Conservation (phyloP, 2,113 vertebrate species). For the Eublepharis macularius region DNA sequence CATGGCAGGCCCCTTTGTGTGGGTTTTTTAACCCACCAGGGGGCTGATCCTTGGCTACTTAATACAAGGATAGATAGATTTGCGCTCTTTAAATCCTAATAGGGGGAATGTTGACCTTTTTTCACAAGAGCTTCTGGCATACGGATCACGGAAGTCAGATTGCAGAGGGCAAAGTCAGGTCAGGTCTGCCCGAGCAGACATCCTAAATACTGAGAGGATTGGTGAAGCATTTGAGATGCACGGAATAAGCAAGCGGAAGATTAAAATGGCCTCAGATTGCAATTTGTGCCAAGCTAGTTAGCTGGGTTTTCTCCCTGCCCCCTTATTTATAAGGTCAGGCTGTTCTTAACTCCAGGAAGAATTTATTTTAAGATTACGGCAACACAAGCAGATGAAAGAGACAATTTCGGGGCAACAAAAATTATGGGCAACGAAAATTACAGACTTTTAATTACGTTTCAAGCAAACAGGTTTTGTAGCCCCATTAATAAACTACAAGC, state of each 20-base stretch:
- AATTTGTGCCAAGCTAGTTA: slow-evolving; percentile 19
- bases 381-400: background rate
- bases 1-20: no score
- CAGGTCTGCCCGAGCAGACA: background rate
- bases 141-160: background rate
- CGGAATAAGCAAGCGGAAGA: slow-evolving; percentile 30
- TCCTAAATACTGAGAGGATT: background rate
- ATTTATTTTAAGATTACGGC: slow-evolving; percentile 25
- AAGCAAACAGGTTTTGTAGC: slow-evolving; percentile 25
- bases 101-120: background rate
- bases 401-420: background rate
- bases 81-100: background rate
- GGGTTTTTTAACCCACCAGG: no score
- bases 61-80: no score
- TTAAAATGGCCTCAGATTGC: slow-evolving; percentile 31
- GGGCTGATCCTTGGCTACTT: no score
- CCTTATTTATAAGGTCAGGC: slow-evolving; percentile 18
- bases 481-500: slow-evolving; percentile 34
- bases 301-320: slow-evolving; percentile 1
- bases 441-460: background rate
- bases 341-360: slow-evolving; percentile 30
- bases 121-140: background rate
- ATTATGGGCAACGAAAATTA: no score
- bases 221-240: background rate
- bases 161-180: background rate